These are phyloP conservation scores for Actinernus sp. DNA, from an alignment of 92 coral and sea anemone genomes.

Conservation along the genomic window DNA sequence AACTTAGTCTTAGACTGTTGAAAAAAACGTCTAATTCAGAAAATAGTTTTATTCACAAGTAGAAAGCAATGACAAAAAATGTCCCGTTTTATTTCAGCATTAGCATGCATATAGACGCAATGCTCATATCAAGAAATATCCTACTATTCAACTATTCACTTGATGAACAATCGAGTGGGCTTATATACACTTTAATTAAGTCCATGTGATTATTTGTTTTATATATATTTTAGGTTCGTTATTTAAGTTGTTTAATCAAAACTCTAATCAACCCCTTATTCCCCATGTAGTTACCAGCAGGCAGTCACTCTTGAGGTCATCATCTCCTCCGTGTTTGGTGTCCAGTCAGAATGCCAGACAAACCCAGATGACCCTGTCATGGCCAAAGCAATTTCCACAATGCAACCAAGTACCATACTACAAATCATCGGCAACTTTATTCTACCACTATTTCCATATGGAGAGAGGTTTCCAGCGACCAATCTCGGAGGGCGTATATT, in stretches of 20 bases:
- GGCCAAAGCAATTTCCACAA: not conserved
- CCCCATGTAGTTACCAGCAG: constrained; percentile 9
- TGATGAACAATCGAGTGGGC: too few species aligned
- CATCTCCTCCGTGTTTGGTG: constrained; percentile 23
- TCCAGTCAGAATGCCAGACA: constrained; percentile 20
- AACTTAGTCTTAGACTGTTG: too few species aligned
- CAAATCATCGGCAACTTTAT: not conserved
- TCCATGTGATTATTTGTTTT: too few species aligned
- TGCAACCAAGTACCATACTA: not conserved
- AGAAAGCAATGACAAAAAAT: not conserved
- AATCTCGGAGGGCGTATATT: not conserved
- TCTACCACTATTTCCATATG: constrained; percentile 4
- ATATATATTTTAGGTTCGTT: too few species aligned
- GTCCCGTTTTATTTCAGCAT: too few species aligned
- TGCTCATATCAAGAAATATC: too few species aligned
- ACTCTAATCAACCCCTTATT: too few species aligned
- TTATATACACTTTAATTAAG: too few species aligned
- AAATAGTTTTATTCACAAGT: not conserved
- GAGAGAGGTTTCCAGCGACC: not conserved
- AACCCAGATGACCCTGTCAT: constrained; percentile 30
- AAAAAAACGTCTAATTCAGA: not conserved
- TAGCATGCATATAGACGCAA: too few species aligned
- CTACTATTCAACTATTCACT: too few species aligned
- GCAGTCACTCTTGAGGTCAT: constrained; percentile 18
- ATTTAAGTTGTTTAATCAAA: too few species aligned